These are phyloP conservation scores for Cephonodes hylas DNA, from an alignment of 2,888 invertebrate genomes.

Conservation along the genomic window DNA sequence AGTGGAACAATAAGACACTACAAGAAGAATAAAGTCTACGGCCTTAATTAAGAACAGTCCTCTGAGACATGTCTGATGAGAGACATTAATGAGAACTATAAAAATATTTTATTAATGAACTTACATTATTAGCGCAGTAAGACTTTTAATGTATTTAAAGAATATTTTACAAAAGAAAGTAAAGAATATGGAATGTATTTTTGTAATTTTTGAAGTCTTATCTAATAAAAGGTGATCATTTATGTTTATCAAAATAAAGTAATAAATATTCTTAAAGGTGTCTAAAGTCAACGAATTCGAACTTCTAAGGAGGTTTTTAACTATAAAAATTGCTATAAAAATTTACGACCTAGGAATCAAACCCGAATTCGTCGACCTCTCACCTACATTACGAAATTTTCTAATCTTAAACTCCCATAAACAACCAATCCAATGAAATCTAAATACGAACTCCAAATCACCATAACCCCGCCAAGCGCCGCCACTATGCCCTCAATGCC, in stretches of 20 bases:
- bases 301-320: too few species aligned
- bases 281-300: too few species aligned
- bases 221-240: too few species aligned
- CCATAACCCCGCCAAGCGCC: constrained; percentile 16
- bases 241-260: too few species aligned
- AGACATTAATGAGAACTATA: background rate
- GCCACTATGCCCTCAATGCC: constrained; percentile 26
- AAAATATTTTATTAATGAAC: background rate
- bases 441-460: background rate
- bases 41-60: background rate
- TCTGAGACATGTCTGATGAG: background rate
- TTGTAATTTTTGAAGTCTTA: too few species aligned
- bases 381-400: too few species aligned
- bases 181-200: background rate
- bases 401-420: too few species aligned
- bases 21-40: background rate
- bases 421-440: too few species aligned
- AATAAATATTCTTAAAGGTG: too few species aligned
- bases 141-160: background rate
- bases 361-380: too few species aligned
- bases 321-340: too few species aligned
- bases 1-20: background rate
- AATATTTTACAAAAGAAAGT: background rate
- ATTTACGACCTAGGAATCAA: too few species aligned
- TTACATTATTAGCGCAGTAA: background rate